Conservation (phyloP, 2,113 vertebrate species). For the Heterocephalus glaber region DNA sequence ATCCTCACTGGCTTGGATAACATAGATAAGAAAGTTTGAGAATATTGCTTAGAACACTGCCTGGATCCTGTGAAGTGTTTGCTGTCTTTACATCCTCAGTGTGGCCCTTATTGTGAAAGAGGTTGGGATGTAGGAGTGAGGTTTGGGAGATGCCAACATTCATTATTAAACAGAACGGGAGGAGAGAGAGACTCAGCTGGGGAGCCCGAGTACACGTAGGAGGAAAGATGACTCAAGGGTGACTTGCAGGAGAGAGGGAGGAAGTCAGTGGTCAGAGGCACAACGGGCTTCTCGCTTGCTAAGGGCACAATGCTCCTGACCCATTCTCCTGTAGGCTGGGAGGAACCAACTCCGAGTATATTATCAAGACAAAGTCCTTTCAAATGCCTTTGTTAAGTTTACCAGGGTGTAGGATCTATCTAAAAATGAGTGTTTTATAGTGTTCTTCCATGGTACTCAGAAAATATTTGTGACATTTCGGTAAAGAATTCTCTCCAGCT, state of each 20-base stretch:
- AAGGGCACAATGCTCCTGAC: neutral
- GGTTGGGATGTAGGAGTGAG: neutral
- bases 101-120: neutral
- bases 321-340: neutral
- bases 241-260: neutral
- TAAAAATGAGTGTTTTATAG: neutral
- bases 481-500: neutral
- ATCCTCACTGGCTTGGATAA: neutral
- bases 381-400: neutral
- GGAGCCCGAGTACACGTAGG: accelerated
- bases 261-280: accelerated
- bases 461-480: neutral
- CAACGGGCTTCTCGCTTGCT: neutral
- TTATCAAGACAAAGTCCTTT: neutral
- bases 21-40: neutral
- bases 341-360: neutral
- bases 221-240: neutral
- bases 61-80: neutral
- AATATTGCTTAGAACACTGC: neutral
- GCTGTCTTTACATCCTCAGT: neutral
- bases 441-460: neutral
- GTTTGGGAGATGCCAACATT: neutral
- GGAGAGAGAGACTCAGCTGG: neutral
- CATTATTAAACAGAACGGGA: neutral
- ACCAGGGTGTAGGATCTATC: neutral